A percentile compares a stretch with the other conserved stretches of the same genome.
Evolutionary conservation across 2,888 invertebrate genomes (phyloP).

Genomic region (Osmoderma eremita): DNA sequence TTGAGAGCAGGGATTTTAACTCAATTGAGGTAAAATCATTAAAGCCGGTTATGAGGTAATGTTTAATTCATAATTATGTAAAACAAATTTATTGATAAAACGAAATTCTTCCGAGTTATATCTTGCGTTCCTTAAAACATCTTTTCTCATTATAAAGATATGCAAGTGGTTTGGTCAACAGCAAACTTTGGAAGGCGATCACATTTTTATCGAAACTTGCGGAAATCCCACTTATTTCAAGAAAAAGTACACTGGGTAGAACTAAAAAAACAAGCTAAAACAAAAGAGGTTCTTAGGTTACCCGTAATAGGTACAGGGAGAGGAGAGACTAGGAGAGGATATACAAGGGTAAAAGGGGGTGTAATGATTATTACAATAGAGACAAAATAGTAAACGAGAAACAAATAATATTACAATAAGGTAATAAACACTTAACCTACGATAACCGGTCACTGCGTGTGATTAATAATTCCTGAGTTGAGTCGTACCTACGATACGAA

Average conservation of each 20-base stretch:
- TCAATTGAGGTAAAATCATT: too few relatives aligned
- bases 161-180: too few relatives aligned
- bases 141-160: too few relatives aligned
- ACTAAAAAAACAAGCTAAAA: constrained; percentile 13
- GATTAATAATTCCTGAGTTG: constrained; percentile 44
- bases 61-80: too few relatives aligned
- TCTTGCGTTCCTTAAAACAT: too few relatives aligned
- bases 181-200: too few relatives aligned
- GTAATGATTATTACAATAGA: constrained; percentile 21
- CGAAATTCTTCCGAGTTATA: too few relatives aligned
- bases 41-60: too few relatives aligned
- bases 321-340: background rate
- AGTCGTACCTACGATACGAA: constrained; percentile 42
- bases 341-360: background rate
- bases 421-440: constrained; percentile 42
- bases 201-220: background rate
- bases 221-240: background rate
- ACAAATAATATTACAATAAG: constrained; percentile 36
- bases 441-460: constrained; percentile 43
- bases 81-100: too few relatives aligned
- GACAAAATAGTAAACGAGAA: constrained; percentile 33
- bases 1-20: too few relatives aligned
- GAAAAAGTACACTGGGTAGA: constrained; percentile 8
- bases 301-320: background rate
- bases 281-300: background rate